A percentile compares a stretch with the other conserved stretches of the same genome.
Conservation (phyloP, 1,140 invertebrate genomes). For the Oryctes rhinoceros region DNA sequence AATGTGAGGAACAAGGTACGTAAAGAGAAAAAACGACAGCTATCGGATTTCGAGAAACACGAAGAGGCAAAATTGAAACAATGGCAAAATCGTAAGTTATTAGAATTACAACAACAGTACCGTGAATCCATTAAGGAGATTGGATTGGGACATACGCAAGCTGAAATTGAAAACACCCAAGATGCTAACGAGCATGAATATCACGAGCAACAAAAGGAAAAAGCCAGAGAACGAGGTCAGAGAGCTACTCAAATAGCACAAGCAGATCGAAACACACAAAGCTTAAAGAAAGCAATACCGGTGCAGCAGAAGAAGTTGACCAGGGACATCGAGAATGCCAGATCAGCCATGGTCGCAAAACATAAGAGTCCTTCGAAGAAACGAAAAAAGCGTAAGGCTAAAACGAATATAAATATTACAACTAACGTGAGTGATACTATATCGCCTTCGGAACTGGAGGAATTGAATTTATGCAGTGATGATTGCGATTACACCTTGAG, state of each 20-base stretch:
- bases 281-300: conserved; percentile 52
- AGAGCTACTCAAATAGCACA: conserved; percentile 57
- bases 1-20: conserved; percentile 62
- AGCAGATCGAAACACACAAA: conserved; percentile 49
- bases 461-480: background rate
- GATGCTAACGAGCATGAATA: conserved; percentile 56
- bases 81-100: conserved; percentile 61
- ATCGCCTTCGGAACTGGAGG: background rate
- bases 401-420: conserved; percentile 39
- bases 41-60: conserved; percentile 61
- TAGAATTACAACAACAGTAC: conserved; percentile 63
- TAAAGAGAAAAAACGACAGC: conserved; percentile 60
- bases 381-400: conserved; percentile 34
- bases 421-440: background rate
- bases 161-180: conserved; percentile 55
- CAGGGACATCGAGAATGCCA: conserved; percentile 63
- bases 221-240: conserved; percentile 60
- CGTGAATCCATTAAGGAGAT: conserved; percentile 64
- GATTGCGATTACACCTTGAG: background rate
- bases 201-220: conserved; percentile 56
- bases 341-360: conserved; percentile 59
- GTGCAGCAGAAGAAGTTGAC: conserved; percentile 60
- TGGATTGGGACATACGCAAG: conserved; percentile 62
- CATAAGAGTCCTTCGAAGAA: conserved; percentile 45
- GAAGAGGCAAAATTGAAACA: conserved; percentile 59